Evolutionary conservation across 2,888 invertebrate species (phyloP).

Genomic region (Eilema caniola): DNA sequence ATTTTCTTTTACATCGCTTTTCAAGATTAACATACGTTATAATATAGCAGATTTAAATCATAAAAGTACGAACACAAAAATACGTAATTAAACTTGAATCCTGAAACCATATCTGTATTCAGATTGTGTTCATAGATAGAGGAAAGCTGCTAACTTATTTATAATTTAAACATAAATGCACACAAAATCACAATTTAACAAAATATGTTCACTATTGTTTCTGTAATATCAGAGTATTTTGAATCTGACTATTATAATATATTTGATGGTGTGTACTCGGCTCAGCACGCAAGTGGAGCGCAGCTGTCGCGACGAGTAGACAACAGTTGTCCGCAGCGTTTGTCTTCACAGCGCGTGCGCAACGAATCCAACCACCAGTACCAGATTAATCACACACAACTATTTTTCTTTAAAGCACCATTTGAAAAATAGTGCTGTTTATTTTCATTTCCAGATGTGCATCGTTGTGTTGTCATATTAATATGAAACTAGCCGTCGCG

Average conservation of each 20-base stretch:
- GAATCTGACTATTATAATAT: conserved; percentile 6
- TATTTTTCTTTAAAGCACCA: conserved; percentile 66
- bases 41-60: not conserved
- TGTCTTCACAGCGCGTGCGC: conserved; percentile 72
- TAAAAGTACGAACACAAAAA: not conserved
- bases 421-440: conserved; percentile 38
- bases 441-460: conserved; percentile 17
- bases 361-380: conserved; percentile 57
- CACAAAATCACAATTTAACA: not conserved
- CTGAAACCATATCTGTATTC: not conserved
- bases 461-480: conserved; percentile 10
- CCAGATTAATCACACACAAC: conserved; percentile 72
- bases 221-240: not conserved
- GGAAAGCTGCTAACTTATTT: not conserved
- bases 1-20: not conserved
- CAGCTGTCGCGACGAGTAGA: conserved; percentile 84
- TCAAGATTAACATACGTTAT: not conserved
- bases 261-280: conserved; percentile 39
- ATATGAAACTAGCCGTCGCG: conserved; percentile 1
- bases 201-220: not conserved
- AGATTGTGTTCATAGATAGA: not conserved
- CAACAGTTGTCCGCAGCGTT: conserved; percentile 83
- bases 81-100: not conserved
- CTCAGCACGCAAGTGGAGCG: conserved; percentile 71
- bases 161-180: not conserved